Conservation (phyloP, 2,888 invertebrate genomes). For the Andrena bucephala region DNA sequence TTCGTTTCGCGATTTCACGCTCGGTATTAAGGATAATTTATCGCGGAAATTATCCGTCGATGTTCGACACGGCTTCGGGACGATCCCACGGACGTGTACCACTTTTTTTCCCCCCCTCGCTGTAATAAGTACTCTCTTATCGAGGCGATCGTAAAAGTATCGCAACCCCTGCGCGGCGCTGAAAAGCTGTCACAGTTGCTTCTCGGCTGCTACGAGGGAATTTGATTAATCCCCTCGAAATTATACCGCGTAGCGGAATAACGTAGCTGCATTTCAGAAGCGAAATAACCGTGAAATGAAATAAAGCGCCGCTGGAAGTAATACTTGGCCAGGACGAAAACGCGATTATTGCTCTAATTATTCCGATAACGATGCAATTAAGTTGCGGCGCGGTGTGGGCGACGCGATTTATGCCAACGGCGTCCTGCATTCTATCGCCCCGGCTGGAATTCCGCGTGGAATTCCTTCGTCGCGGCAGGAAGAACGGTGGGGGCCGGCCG, state of each 20-base stretch:
- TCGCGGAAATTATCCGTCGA: constrained; percentile 58
- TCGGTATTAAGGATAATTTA: constrained; percentile 66
- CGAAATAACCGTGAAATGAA: constrained; percentile 11
- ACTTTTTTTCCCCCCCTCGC: not conserved
- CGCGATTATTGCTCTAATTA: constrained; percentile 42
- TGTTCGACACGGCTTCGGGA: constrained; percentile 31
- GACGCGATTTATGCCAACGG: constrained; percentile 39
- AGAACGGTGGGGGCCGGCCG: constrained; percentile 62
- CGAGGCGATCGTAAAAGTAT: not conserved
- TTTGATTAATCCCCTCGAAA: not conserved
- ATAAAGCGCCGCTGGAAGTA: constrained; percentile 8
- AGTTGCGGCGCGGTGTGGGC: constrained; percentile 35
- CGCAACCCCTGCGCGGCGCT: constrained; percentile 2
- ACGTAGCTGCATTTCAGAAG: not conserved
- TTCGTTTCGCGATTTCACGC: constrained; percentile 68
- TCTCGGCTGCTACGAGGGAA: not conserved
- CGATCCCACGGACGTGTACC: constrained; percentile 5
- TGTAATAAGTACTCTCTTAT: constrained; percentile 26
- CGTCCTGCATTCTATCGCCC: constrained; percentile 21
- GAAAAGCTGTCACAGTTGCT: constrained; percentile 1
- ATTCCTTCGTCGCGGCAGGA: constrained; percentile 36
- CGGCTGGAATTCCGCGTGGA: constrained; percentile 26
- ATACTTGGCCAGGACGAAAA: constrained; percentile 14
- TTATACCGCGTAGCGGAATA: not conserved
- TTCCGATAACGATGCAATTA: constrained; percentile 50